Evolutionary conservation across 2,888 invertebrate genomes (phyloP).

Genomic region (Exephanes ischioxanthus): DNA sequence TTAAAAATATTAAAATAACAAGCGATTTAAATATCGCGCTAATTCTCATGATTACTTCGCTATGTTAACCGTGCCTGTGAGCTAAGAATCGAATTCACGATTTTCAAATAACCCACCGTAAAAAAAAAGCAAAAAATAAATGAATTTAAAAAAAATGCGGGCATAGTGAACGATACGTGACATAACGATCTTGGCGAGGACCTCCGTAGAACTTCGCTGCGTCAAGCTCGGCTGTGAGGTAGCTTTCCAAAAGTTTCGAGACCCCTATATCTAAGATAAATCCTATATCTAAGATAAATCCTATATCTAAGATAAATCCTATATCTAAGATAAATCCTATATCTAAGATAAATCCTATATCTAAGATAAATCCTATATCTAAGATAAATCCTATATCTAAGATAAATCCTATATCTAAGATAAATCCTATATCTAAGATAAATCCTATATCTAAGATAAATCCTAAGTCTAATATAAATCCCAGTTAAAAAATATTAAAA

Average conservation of each 20-base stretch:
- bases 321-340: too few relatives aligned
- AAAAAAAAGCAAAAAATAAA: not conserved
- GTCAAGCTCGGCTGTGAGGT: constrained; percentile 39
- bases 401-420: too few relatives aligned
- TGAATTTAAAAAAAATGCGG: constrained; percentile 14
- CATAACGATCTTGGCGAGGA: constrained; percentile 61
- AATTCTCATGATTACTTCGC: not conserved
- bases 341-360: too few relatives aligned
- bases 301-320: too few relatives aligned
- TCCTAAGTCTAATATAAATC: too few relatives aligned
- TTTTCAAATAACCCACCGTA: not conserved
- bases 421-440: too few relatives aligned
- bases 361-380: too few relatives aligned
- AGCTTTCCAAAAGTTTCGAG: constrained; percentile 61
- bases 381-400: too few relatives aligned
- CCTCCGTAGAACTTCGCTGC: constrained; percentile 52
- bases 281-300: too few relatives aligned
- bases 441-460: too few relatives aligned
- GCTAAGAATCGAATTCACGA: not conserved
- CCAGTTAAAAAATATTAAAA: constrained; percentile 38
- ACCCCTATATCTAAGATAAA: too few relatives aligned
- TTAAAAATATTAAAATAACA: constrained; percentile 40
- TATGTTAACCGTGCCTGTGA: not conserved
- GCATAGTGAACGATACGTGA: constrained; percentile 47
- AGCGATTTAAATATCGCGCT: not conserved